Conservation (phyloP, 1,140 invertebrate species). For the Heliothis virescens region DNA sequence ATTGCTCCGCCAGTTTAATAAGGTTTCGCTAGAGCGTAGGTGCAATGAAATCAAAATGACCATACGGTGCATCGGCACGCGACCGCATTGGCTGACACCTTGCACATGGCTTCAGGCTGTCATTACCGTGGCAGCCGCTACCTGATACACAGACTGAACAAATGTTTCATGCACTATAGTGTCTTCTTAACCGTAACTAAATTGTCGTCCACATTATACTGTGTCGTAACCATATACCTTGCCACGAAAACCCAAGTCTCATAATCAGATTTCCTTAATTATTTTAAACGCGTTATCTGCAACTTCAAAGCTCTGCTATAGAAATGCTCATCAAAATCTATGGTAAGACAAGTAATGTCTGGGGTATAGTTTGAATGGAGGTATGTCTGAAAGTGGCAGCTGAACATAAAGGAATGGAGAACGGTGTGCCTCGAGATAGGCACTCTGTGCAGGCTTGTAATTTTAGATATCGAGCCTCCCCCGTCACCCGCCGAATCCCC, state of each 20-base stretch:
- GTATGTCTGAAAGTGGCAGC: slow-evolving; percentile 77
- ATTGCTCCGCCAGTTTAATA: slow-evolving; percentile 63
- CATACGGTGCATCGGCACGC: slow-evolving; percentile 76
- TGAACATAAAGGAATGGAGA: slow-evolving; percentile 78
- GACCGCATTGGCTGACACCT: slow-evolving; percentile 67
- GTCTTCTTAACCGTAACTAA: not conserved
- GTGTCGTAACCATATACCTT: not conserved
- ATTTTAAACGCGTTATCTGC: slow-evolving; percentile 44
- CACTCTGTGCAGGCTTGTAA: slow-evolving; percentile 81
- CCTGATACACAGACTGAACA: slow-evolving; percentile 13
- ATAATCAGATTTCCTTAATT: slow-evolving; percentile 22
- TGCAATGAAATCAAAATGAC: slow-evolving; percentile 42
- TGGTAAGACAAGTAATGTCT: slow-evolving; percentile 66
- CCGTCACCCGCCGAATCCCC: slow-evolving; percentile 65
- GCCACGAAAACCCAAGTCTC: not conserved
- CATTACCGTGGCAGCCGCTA: slow-evolving; percentile 55
- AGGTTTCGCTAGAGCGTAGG: slow-evolving; percentile 67
- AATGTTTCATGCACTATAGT: not conserved
- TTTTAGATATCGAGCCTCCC: slow-evolving; percentile 82
- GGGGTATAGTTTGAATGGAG: slow-evolving; percentile 71
- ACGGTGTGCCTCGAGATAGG: slow-evolving; percentile 75
- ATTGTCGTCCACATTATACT: not conserved
- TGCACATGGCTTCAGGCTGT: slow-evolving; percentile 66
- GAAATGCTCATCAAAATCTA: slow-evolving; percentile 62
- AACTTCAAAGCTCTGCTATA: slow-evolving; percentile 45